Base-by-base conservation (phyloP, 2,113 vertebrate species). In the Phyllostomus discolor region DNA sequence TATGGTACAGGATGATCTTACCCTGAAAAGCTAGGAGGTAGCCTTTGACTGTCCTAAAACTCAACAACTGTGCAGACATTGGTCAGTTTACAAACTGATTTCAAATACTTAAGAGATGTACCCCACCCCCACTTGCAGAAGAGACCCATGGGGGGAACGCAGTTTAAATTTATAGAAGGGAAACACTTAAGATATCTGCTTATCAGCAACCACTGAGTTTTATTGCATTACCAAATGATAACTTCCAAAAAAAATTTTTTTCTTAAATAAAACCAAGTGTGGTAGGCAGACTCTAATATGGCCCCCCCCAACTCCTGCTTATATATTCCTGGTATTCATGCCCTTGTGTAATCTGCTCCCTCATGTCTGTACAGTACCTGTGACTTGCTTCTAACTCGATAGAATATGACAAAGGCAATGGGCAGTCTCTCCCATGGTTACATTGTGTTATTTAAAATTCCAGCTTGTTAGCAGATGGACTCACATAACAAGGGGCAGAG, bases 91-190 rank as follows among this genome's bases (percentile, higher is more conserved):
- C 82, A 97, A 97, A 50, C 22, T 81, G 93, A 82, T 95, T 98
- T 98, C 91, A 97, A 97, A 93, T 92, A 22, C 94, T 87, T 94
- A 48, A 95, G 19, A 88, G 59, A 88, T 14, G 26, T 2, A 22
- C 7, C 5, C 72, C 59, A 6, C 20, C 48, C 94, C 41, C 59
- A 69, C 62, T 80, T 91, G 52, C 59, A 95, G 73, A 91, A 97
- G 82, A 97, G 59, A 75, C 31, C 41, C 80, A 57, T 33, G 92
- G 54, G 88, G 7, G 50, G 52, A 78, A 79, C 59, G 97, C 96
- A 97, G 95, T 64, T 96, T 92, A 95, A 66, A 95, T 43, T 85
- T 90, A 80, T 88, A 95, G 97, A 97, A 95, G 26, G 52, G 97
- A 95, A 93, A 33, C 57, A 10, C 76, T 87, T 78, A 72, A 87